Evolutionary conservation across 2,113 vertebrate genomes (phyloP).

Genomic region (Ciconia boyciana): DNA sequence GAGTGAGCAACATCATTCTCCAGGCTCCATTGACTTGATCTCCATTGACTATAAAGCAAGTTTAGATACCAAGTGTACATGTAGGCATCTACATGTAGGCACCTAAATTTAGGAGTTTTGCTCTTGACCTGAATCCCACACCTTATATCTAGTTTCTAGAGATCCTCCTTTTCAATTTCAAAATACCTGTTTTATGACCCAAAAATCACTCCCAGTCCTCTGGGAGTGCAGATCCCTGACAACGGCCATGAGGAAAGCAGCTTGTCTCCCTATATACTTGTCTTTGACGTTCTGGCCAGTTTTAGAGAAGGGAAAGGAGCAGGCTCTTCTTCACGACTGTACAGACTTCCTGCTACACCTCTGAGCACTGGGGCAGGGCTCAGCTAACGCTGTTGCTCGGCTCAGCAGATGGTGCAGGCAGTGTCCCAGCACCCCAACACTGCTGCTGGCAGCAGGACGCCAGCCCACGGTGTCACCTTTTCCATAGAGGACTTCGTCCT

Average conservation of each 20-base stretch:
- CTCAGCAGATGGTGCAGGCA: neutral
- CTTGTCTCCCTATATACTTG: neutral
- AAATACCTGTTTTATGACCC: neutral
- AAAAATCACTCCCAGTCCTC: neutral
- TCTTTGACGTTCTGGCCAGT: neutral
- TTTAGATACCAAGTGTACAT: neutral
- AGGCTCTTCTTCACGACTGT: fast-evolving
- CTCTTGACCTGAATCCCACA: neutral
- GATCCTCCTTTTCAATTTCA: neutral
- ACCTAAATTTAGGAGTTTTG: neutral
- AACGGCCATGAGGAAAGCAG: neutral
- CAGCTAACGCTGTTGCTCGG: neutral
- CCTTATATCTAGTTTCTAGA: neutral
- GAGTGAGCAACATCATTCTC: neutral
- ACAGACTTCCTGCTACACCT: neutral
- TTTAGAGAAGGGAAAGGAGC: neutral
- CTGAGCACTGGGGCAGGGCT: neutral
- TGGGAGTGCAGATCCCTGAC: neutral
- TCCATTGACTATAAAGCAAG: neutral
- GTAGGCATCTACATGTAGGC: neutral
- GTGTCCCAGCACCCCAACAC: neutral
- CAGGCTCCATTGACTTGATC: neutral
- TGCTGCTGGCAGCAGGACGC: neutral
- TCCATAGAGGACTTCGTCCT: neutral
- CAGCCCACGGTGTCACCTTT: neutral